These are phyloP conservation scores for Nanger granti DNA, from an alignment of 2,113 vertebrate species.

Conservation along the genomic window DNA sequence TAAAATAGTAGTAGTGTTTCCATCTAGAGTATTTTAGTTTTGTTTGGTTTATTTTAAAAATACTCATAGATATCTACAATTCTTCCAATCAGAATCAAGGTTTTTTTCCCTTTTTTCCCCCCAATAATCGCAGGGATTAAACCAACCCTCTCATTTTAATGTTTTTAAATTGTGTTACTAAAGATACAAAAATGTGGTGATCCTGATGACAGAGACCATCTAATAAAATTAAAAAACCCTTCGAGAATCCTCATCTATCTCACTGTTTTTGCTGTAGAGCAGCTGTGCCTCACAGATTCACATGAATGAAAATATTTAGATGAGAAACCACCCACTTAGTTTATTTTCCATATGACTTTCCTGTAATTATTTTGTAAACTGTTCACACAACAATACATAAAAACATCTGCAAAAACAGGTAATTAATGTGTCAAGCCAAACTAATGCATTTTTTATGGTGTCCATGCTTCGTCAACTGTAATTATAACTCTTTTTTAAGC, in stretches of 20 bases:
- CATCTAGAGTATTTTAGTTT: conserved; percentile 57
- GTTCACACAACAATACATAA: conserved; percentile 94
- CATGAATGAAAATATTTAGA: conserved; percentile 93
- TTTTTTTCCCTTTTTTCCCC: conserved; percentile 40
- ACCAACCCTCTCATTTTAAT: conserved; percentile 70
- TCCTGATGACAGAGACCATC: conserved; percentile 73
- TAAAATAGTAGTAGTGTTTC: conserved; percentile 71
- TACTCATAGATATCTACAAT: conserved; percentile 65
- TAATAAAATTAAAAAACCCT: conserved; percentile 80
- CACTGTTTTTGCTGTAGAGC: conserved; percentile 79
- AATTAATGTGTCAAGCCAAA: conserved; percentile 95
- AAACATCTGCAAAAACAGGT: conserved; percentile 98
- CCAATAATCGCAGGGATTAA: conserved; percentile 70
- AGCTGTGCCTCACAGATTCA: conserved; percentile 88
- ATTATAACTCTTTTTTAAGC: conserved; percentile 94
- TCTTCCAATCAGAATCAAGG: conserved; percentile 75
- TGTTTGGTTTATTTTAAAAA: conserved; percentile 54
- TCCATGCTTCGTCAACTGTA: conserved; percentile 91
- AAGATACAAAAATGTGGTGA: conserved; percentile 74
- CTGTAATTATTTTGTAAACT: conserved; percentile 94
- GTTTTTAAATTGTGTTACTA: conserved; percentile 69
- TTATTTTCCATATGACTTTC: conserved; percentile 95
- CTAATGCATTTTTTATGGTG: conserved; percentile 94
- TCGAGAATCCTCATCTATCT: conserved; percentile 74
- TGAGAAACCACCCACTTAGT: conserved; percentile 91